Base-by-base conservation (phyloP, 2,797 vertebrate genomes). In the Alectoris magna region DNA sequence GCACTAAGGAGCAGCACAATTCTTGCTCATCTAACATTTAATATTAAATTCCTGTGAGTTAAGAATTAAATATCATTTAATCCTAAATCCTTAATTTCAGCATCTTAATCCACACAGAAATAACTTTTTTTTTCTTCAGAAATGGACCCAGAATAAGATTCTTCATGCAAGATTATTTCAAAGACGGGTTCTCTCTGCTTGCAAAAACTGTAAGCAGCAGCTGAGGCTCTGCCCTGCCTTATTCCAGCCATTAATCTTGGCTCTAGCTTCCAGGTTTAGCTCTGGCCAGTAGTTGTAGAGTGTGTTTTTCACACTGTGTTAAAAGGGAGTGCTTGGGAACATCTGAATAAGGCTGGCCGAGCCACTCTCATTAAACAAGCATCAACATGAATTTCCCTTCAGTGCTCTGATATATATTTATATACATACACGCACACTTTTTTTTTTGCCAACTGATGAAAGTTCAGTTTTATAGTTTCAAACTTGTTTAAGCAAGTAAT, bases 401-500 rank as follows among this genome's bases (percentile, higher is more conserved):
- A 62, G 6, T 84, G 77, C 87, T 88, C 64, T 73, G 36, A 73
- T 66, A 41, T 58, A 55, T 19, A n/a, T 39, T 11, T 46, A 66
- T 29, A 31, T 31, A 14, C 36, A 6, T 10, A 41, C 26, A 29
- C 38, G 29, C 27, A 22, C 27, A 26, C 55, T 49, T 46, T 68
- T 75, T 80, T 53, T 90, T 95, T 80, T 78, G 80, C 92, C 92
- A 90, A 95, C 80, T 21, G 77, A 96, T 90, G 92, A 95, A 91
- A 72, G 71, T 64, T 75, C 60, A 74, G 56, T 59, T 75, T 87
- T 82, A 14, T 22, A 94, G 82, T 79, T 95, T 88, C 77, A 55
- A 94, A 95, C 96, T 91, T 96, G 95, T 92, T 95, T 82, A 95
- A 96, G 92, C 95, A 96, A 73, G 96, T 87, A 94, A 76, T 64